Percentiles rank a stretch among this genome's conserved stretches.
These are phyloP conservation scores for Adrianichthys oophorus DNA, from an alignment of 2,797 vertebrate species.

Conservation along the genomic window DNA sequence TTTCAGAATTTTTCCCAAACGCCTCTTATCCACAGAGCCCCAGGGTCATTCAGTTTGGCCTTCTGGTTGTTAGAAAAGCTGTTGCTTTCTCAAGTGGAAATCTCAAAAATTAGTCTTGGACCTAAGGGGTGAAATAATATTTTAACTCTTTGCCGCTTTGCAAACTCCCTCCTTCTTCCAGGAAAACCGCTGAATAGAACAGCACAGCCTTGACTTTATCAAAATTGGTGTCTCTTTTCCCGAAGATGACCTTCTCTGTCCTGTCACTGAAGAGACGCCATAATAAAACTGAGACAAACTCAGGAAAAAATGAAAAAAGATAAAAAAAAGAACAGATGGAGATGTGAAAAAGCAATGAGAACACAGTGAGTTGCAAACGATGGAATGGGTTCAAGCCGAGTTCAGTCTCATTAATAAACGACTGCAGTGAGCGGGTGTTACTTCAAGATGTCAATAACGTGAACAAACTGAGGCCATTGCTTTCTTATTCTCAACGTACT, in stretches of 20 bases:
- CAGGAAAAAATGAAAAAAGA: background rate
- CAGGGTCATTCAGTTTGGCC: no score
- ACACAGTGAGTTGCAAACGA: constrained; percentile 2
- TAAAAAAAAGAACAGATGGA: background rate
- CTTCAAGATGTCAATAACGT: constrained; percentile 44
- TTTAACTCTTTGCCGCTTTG: background rate
- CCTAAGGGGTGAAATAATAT: background rate
- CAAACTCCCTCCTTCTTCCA: background rate
- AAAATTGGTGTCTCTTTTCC: background rate
- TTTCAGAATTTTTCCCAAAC: background rate
- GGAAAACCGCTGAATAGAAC: background rate
- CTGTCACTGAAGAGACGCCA: background rate
- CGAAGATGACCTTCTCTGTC: background rate
- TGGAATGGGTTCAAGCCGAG: constrained; percentile 49
- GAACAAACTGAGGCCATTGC: constrained; percentile 15
- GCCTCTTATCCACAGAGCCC: background rate
- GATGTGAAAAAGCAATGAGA: background rate
- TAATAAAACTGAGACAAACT: background rate
- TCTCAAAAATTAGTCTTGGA: background rate
- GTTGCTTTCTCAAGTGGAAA: constrained; percentile 1
- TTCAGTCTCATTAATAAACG: constrained; percentile 61
- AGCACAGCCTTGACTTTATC: background rate
- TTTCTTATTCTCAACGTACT: constrained; percentile 4
- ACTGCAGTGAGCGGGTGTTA: constrained; percentile 32
- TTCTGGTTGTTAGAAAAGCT: background rate